Conservation (phyloP, 1,140 invertebrate genomes). For the Marisa cornuarietis region DNA sequence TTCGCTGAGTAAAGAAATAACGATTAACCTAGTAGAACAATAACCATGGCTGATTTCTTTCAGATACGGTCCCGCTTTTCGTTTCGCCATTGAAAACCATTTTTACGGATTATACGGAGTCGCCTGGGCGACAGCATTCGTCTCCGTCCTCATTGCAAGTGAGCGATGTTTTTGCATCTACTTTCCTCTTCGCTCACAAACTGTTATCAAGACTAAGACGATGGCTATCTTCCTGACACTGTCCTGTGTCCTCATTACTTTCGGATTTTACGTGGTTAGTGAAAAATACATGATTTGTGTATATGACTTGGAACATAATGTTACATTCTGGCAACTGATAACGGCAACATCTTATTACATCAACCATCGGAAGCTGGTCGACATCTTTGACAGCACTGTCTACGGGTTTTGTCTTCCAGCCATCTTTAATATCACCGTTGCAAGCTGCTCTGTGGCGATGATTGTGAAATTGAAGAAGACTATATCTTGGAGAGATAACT, state of each 20-base stretch:
- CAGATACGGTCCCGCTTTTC: conserved; percentile 6
- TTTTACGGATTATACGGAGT: conserved; percentile 3
- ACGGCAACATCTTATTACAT: too few species aligned
- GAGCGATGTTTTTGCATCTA: conserved; percentile 18
- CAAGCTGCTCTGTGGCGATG: too few species aligned
- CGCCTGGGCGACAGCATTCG: neutral
- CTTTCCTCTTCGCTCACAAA: neutral
- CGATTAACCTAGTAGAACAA: too few species aligned
- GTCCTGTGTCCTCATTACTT: neutral
- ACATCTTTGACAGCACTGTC: too few species aligned
- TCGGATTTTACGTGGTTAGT: neutral
- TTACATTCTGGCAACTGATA: too few species aligned
- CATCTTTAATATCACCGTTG: too few species aligned
- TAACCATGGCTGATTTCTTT: neutral
- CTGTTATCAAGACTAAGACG: neutral
- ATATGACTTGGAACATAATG: neutral
- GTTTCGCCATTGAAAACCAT: conserved; percentile 2
- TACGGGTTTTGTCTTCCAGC: too few species aligned
- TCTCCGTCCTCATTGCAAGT: conserved; percentile 13
- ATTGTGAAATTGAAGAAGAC: too few species aligned
- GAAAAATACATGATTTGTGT: conserved; percentile 1
- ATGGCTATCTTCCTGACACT: conserved; percentile 1
- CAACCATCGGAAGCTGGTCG: too few species aligned
- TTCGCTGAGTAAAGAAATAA: too few species aligned
- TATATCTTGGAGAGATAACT: too few species aligned